These are phyloP conservation scores for Dissostichus mawsoni DNA, from an alignment of 2,113 vertebrate species.

Conservation along the genomic window DNA sequence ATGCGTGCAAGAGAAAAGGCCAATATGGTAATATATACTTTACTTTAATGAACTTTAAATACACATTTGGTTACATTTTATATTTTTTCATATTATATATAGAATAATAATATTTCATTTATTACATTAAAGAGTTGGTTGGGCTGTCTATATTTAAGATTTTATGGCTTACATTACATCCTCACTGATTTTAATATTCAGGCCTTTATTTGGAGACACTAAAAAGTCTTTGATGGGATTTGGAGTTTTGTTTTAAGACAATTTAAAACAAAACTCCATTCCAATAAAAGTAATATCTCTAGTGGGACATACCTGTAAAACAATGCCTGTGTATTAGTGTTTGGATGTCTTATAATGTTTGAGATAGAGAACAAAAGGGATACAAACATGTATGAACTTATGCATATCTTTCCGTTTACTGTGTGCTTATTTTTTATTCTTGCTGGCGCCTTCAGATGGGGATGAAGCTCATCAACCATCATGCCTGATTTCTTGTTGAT, in stretches of 20 bases:
- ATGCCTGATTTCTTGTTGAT: not conserved
- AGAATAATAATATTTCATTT: too few species aligned
- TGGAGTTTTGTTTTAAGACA: conserved; percentile 16
- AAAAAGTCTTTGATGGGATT: conserved; percentile 6
- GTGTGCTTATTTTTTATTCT: not conserved
- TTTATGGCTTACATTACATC: conserved; percentile 36
- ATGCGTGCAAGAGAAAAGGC: not conserved
- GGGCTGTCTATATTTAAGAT: not conserved
- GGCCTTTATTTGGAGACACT: conserved; percentile 32
- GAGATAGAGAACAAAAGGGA: not conserved
- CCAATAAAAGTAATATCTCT: too few species aligned
- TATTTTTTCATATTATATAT: not conserved
- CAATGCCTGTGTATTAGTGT: not conserved
- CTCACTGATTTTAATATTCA: too few species aligned
- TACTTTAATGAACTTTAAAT: conserved; percentile 22
- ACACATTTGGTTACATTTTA: not conserved
- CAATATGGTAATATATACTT: not conserved
- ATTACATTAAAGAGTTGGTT: not conserved
- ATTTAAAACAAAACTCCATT: not conserved
- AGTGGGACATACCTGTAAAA: not conserved
- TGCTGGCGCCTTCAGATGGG: too few species aligned
- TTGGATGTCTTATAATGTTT: not conserved
- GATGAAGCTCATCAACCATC: not conserved
- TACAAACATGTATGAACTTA: not conserved
- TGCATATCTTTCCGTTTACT: not conserved